Conservation (phyloP, 1,140 invertebrate genomes). For the Drosophila dunni region DNA sequence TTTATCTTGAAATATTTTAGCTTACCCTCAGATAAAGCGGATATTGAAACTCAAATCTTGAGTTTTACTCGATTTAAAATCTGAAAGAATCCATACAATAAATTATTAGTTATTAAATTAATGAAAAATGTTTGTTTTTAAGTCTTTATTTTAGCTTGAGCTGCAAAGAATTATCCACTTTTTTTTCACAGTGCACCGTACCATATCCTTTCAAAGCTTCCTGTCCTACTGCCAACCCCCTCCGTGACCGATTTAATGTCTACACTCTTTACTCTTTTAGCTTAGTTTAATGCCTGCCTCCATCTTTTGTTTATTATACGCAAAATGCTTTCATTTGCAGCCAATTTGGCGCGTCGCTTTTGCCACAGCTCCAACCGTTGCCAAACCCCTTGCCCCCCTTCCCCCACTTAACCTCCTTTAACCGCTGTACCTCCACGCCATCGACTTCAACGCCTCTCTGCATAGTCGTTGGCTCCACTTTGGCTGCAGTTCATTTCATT, state of each 20-base stretch:
- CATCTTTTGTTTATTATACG: constrained; percentile 54
- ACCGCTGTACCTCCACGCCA: not conserved
- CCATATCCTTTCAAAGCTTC: too few relatives aligned
- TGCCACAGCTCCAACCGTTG: not conserved
- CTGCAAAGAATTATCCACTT: too few relatives aligned
- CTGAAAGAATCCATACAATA: too few relatives aligned
- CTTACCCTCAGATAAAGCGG: too few relatives aligned
- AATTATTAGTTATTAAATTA: too few relatives aligned
- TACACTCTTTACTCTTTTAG: not conserved
- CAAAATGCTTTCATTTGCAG: constrained; percentile 70
- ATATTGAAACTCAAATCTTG: too few relatives aligned
- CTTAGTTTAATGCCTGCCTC: constrained; percentile 6
- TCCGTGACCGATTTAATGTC: not conserved
- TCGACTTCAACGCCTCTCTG: not conserved
- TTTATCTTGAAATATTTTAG: too few relatives aligned
- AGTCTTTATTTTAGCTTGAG: too few relatives aligned
- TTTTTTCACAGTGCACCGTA: too few relatives aligned
- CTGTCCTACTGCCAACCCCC: too few relatives aligned
- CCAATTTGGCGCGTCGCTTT: constrained; percentile 45
- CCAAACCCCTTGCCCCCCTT: not conserved
- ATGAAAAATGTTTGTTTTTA: too few relatives aligned
- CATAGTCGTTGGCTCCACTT: constrained; percentile 13
- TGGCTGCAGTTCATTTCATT: constrained; percentile 75
- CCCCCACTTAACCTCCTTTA: not conserved
- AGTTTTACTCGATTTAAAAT: too few relatives aligned